Conservation (phyloP, 1,140 invertebrate species). For the Tribolium madens region DNA sequence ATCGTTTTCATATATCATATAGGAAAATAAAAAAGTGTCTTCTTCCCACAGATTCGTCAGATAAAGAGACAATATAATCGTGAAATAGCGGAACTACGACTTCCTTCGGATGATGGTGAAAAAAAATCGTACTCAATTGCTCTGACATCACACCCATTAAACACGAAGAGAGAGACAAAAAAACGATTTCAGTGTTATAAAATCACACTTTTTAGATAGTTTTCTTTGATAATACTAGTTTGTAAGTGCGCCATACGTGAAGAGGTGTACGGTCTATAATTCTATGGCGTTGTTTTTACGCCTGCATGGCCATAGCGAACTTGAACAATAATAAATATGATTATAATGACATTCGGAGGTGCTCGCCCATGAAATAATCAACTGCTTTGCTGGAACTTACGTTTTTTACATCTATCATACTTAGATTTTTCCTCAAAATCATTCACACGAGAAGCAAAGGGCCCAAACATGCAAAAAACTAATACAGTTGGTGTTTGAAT, state of each 20-base stretch:
- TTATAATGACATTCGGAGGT: conserved; percentile 58
- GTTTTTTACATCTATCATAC: too few species aligned
- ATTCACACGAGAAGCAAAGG: too few species aligned
- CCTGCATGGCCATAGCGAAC: conserved; percentile 51
- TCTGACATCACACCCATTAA: conserved; percentile 38
- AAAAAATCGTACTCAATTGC: conserved; percentile 35
- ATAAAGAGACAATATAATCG: conserved; percentile 21
- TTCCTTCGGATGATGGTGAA: conserved; percentile 28
- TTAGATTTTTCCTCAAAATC: too few species aligned
- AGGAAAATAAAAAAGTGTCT: neutral
- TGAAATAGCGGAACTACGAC: conserved; percentile 26
- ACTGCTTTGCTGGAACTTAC: conserved; percentile 32
- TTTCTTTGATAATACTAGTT: conserved; percentile 37
- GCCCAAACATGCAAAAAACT: too few species aligned
- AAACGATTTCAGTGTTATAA: conserved; percentile 30
- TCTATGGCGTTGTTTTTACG: conserved; percentile 53
- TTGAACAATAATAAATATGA: conserved; percentile 60
- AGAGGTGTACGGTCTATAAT: conserved; percentile 50
- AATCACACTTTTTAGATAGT: conserved; percentile 38
- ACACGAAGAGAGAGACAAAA: conserved; percentile 5
- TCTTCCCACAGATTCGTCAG: conserved; percentile 7
- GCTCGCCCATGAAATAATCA: conserved; percentile 56
- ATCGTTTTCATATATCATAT: conserved; percentile 27
- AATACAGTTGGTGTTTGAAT: too few species aligned
- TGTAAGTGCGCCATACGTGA: conserved; percentile 47